These are phyloP conservation scores for Stichodactyla helianthus DNA, from an alignment of 64 coral and sea anemone species.

Conservation along the genomic window DNA sequence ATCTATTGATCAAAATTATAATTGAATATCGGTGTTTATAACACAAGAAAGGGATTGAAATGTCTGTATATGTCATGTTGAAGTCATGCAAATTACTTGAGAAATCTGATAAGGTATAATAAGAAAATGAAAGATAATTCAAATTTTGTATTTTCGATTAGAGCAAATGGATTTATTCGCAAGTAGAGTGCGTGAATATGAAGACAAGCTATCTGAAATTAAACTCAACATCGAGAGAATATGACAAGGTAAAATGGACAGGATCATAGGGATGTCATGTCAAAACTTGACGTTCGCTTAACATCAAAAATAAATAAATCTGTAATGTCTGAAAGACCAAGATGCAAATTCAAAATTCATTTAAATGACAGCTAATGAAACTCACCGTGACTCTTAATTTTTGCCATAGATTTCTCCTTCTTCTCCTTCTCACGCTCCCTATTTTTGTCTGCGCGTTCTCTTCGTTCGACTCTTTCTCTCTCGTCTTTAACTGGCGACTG, in stretches of 20 bases:
- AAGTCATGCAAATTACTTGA: not conserved
- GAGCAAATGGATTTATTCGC: not conserved
- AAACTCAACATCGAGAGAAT: not conserved
- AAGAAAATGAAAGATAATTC: not conserved
- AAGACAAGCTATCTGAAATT: not conserved
- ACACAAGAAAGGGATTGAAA: not conserved
- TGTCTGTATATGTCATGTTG: not conserved
- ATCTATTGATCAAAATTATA: constrained; percentile 6
- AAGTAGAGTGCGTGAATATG: not conserved
- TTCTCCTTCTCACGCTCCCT: not conserved
- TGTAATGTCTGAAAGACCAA: not conserved
- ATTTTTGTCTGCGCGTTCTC: constrained; percentile 33
- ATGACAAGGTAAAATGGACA: not conserved
- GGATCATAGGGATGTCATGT: too few relatives aligned
- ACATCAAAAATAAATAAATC: not conserved
- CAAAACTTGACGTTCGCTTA: not conserved
- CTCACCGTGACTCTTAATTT: constrained; percentile 24
- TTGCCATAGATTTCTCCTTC: constrained; percentile 19
- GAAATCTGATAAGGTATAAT: not conserved
- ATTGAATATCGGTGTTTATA: not conserved
- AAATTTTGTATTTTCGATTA: not conserved
- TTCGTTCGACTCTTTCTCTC: constrained; percentile 54
- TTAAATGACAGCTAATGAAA: not conserved
- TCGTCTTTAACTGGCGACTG: constrained; percentile 54
- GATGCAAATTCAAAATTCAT: not conserved